Evolutionary conservation across 2,888 invertebrate species (phyloP).

Genomic region (Gymnocheta viridis): DNA sequence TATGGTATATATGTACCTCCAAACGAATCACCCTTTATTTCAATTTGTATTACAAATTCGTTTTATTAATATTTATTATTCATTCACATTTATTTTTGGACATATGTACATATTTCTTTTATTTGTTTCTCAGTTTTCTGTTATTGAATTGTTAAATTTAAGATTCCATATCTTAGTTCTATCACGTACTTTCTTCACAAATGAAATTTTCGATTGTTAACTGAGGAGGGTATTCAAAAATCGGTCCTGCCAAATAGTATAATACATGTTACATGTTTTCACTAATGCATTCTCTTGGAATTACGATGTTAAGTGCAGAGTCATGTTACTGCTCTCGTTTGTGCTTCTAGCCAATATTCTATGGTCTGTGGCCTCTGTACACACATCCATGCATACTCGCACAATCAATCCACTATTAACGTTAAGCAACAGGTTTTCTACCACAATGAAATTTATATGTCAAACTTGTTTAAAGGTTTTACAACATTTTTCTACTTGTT

Average conservation of each 20-base stretch:
- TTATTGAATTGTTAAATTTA: background rate
- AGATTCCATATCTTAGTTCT: background rate
- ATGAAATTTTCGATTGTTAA: background rate
- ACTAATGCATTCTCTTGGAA: conserved; percentile 5
- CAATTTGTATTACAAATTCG: too few species aligned
- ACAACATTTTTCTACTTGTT: conserved; percentile 60
- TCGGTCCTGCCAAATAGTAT: background rate
- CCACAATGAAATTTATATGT: conserved; percentile 65
- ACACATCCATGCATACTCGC: conserved; percentile 9
- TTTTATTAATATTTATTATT: too few species aligned
- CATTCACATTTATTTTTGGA: too few species aligned
- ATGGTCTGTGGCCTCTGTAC: conserved; percentile 17
- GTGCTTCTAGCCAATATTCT: conserved; percentile 30
- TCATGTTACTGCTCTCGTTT: conserved; percentile 40
- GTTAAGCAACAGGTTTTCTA: conserved; percentile 67
- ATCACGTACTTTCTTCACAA: background rate
- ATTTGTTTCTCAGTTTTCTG: background rate
- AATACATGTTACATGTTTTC: conserved; percentile 22
- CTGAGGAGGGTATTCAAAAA: background rate
- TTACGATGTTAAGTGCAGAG: conserved; percentile 23
- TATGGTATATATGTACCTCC: too few species aligned
- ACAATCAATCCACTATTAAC: conserved; percentile 42
- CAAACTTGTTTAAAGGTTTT: conserved; percentile 69
- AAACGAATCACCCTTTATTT: too few species aligned
- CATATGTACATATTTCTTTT: background rate